Evolutionary conservation across 1,140 invertebrate species (phyloP), one percentile per base, ranked within the genome.

Genomic region (Sogatella furcifera): DNA sequence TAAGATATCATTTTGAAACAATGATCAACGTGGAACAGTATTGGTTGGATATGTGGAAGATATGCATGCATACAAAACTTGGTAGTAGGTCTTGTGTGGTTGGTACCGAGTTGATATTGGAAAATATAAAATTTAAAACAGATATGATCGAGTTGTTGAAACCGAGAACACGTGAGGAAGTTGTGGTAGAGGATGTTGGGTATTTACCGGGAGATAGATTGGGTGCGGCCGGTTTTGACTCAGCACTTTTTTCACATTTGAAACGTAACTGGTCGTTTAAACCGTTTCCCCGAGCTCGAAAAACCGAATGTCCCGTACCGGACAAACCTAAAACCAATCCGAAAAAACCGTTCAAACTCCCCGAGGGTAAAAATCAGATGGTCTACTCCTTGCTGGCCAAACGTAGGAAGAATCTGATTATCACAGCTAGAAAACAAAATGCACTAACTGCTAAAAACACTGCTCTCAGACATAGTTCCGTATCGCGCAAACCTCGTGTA

Each of bases 151-250:
- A 10, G 4, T 69, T 80, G 2, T 69, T 76, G 24, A 63, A 71
- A 1, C 56, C 74, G 64, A 64, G 69, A 42, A 68, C 77, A 2
- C 71, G 74, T 31, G 66, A 68, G 13, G 76, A 81, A 64, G 78
- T 81, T 14, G 21, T 61, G 0, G 44, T 52, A 9, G 57, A 69
- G 46, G 84, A 87, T 63, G 73, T 67, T 28, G 84, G 84, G 3
- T 65, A 72, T 15, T 73, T 89, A 24, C 88, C 88, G 1, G 88
- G 88, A 1, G 87, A 90, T 73, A 74, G 74, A 8, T 73, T 77
- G 59, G 88, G 89, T 1, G 86, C 87, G 5, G 86, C 80, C 46
- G 88, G 89, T 6, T 72, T 87, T 0, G 85, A 89, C 70, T 86
- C 86, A 0, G 72, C 78, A 1, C 72, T 89, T 34, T 90, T 82